Evolutionary conservation across 2,888 invertebrate species (phyloP).

Genomic region (Scaptomyza reducta): DNA sequence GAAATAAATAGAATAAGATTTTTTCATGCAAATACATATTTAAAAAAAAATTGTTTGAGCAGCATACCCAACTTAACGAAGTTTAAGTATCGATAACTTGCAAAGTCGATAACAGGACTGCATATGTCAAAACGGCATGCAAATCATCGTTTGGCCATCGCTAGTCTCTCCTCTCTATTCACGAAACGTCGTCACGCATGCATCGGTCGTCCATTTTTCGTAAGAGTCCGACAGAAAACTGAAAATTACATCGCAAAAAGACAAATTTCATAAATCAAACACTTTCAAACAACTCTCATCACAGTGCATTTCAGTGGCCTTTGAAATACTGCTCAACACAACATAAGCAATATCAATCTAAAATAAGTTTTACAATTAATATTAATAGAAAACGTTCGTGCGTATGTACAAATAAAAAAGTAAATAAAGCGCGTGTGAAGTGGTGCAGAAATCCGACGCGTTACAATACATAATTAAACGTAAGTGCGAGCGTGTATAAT

Average conservation of each 20-base stretch:
- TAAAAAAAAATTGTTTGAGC: neutral
- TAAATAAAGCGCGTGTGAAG: slow-evolving; percentile 77
- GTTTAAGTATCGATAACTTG: slow-evolving; percentile 18
- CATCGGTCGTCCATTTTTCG: slow-evolving; percentile 75
- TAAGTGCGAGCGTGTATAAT: slow-evolving; percentile 58
- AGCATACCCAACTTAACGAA: slow-evolving; percentile 3
- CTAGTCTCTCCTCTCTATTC: slow-evolving; percentile 45
- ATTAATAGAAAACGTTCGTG: slow-evolving; percentile 42
- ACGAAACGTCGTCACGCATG: slow-evolving; percentile 65
- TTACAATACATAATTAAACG: slow-evolving; percentile 45
- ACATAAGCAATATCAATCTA: slow-evolving; percentile 66
- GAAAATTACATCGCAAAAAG: slow-evolving; percentile 61
- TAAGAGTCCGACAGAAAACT: slow-evolving; percentile 67
- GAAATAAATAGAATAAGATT: no score
- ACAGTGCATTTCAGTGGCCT: slow-evolving; percentile 76
- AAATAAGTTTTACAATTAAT: slow-evolving; percentile 48
- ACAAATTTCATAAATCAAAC: slow-evolving; percentile 37
- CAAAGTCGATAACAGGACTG: slow-evolving; percentile 26
- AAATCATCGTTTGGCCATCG: slow-evolving; percentile 34
- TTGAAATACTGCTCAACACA: slow-evolving; percentile 74
- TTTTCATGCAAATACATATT: no score
- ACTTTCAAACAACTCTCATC: slow-evolving; percentile 30
- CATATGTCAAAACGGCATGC: slow-evolving; percentile 14
- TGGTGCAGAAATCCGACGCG: slow-evolving; percentile 59
- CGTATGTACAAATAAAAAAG: slow-evolving; percentile 68